Percentiles rank a stretch among this genome's conserved stretches.
phyloP scores from a whole-genome alignment of 2,888 invertebrate species.

The Drosophila siamana region DNA sequence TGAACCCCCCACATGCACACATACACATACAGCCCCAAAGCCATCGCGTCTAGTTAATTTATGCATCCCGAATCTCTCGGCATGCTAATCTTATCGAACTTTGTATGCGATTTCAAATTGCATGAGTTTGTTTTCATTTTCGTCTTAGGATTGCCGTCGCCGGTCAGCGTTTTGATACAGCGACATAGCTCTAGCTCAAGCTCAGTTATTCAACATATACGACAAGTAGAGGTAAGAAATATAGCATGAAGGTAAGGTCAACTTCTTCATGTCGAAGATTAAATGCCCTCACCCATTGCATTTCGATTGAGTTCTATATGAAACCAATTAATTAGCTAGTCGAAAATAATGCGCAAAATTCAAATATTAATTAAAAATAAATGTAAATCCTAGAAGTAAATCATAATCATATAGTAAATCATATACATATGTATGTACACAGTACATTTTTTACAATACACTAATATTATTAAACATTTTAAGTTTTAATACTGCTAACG shows the following conservation, averaged over 20 bases:
- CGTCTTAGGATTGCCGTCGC: constrained; percentile 12
- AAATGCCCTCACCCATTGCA: not conserved
- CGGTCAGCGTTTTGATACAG: constrained; percentile 9
- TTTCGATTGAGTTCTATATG: not conserved
- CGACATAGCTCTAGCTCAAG: constrained; percentile 15
- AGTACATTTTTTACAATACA: too few relatives aligned
- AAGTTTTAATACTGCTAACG: too few relatives aligned
- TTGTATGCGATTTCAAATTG: constrained; percentile 26
- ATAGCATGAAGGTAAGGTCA: constrained; percentile 1
- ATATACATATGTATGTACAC: too few relatives aligned
- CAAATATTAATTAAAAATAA: too few relatives aligned
- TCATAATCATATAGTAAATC: too few relatives aligned
- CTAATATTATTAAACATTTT: too few relatives aligned
- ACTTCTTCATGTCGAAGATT: not conserved
- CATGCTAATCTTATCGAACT: constrained; percentile 36
- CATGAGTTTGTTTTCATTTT: constrained; percentile 9
- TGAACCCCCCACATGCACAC: too few relatives aligned
- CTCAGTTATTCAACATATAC: constrained; percentile 38
- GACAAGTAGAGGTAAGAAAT: not conserved
- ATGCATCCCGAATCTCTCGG: constrained; percentile 40
- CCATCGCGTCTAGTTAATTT: constrained; percentile 27
- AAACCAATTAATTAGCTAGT: too few relatives aligned
- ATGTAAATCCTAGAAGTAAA: too few relatives aligned
- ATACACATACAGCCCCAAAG: not conserved
- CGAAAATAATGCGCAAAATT: too few relatives aligned